phyloP scores from a whole-genome alignment of 2,797 vertebrate species.

The Harpagifer antarcticus region DNA sequence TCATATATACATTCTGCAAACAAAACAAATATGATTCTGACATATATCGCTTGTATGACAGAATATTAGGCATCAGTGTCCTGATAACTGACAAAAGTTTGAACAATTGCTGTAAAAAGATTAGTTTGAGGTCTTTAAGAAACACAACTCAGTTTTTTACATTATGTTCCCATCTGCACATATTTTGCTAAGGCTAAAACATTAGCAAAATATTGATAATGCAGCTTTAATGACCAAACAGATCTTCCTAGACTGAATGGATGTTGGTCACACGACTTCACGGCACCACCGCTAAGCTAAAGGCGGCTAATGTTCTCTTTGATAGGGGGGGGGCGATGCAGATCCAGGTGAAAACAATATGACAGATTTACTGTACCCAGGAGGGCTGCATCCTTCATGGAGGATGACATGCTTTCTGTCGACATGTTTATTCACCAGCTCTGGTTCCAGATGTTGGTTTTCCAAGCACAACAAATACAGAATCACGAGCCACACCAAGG shows the following conservation, averaged over 20 bases:
- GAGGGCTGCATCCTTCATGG: conserved; percentile 1
- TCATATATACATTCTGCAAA: too few species aligned
- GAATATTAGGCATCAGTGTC: neutral
- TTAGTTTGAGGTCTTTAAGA: neutral
- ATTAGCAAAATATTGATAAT: neutral
- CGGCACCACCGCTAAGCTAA: too few species aligned
- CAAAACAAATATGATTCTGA: too few species aligned
- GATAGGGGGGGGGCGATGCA: neutral
- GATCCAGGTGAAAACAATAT: conserved; percentile 3
- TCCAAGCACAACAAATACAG: conserved; percentile 5
- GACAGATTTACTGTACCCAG: neutral
- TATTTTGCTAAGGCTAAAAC: neutral
- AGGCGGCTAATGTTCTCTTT: too few species aligned
- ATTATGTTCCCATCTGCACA: too few species aligned
- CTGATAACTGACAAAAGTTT: neutral
- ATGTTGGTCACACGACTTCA: too few species aligned
- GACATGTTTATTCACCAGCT: conserved; percentile 2
- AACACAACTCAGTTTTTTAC: neutral
- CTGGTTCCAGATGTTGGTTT: conserved; percentile 43
- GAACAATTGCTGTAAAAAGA: neutral
- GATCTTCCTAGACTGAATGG: neutral
- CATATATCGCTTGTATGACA: neutral
- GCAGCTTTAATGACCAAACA: neutral
- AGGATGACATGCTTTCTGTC: neutral
- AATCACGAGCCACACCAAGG: neutral